Evolutionary conservation across 2,888 invertebrate genomes (phyloP), one percentile per base, ranked within the genome.

Genomic region (Nomada fucata): DNA sequence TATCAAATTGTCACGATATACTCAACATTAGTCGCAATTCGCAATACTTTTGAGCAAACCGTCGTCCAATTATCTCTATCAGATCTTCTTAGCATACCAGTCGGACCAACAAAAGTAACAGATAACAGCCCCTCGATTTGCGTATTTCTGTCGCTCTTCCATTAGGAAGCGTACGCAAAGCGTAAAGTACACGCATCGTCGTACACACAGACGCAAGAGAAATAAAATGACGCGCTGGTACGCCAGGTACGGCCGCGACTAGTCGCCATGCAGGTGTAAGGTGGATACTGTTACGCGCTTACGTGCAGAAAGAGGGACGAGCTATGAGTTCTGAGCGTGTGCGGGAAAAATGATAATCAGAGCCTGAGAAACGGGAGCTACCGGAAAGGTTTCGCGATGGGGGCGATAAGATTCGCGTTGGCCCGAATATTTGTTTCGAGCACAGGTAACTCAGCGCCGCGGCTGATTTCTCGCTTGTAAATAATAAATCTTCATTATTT

Each of bases 271-370:
- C 82, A 76, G 84, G 81, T 47, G 47, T 15, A 47, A 7, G 55
- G 10, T 55, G 75, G 83, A 80, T 86, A 86, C 86, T 85, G 85
- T 85, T 86, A 86, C 85, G 15, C 71, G 59, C 72, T 59, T 69
- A 64, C 36, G 52, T 67, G 18, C 1, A 29, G 29, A 26, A 47
- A 65, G n/a, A 26, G 15, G 13, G 47, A 26, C 15, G 23, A 18
- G 55, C n/a, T 29, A 29, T 29, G 20, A 23, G 53, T 55, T 4
- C 44, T 9, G 23, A n/a, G 44, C 59, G 75, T 36, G 68, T 81
- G 76, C 29, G 18, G 57, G 65, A 82, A 82, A 83, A 83, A 84
- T 83, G 83, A 83, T 79, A 83, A 84, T 84, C 72, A 84, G 76
- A 71, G 67, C 73, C 76, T 76, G 83, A 83, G 83, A 84, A 83